Conservation (phyloP, 2,888 invertebrate species). For the Mamestra brassicae region DNA sequence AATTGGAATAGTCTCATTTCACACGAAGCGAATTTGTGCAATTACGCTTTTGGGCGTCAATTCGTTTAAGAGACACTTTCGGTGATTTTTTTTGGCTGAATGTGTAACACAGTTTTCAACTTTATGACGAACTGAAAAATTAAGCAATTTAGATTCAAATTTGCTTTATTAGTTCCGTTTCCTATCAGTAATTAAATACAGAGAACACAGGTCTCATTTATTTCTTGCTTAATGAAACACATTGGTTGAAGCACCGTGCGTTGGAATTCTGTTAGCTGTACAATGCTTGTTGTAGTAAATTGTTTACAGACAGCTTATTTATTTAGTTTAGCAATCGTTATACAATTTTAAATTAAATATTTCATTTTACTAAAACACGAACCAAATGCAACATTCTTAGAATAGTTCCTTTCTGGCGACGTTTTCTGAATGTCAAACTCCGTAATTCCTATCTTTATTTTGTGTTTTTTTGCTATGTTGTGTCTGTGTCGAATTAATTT, state of each 20-base stretch:
- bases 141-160: not conserved
- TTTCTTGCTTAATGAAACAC: conserved; percentile 56
- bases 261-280: conserved; percentile 33
- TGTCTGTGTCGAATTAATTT: too few relatives aligned
- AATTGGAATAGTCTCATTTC: conserved; percentile 64
- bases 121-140: not conserved
- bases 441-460: too few relatives aligned
- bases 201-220: conserved; percentile 27
- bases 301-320: conserved; percentile 17
- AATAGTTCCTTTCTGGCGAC: not conserved
- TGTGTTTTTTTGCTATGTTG: too few relatives aligned
- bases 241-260: conserved; percentile 42
- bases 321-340: conserved; percentile 15
- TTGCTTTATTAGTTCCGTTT: conserved; percentile 17
- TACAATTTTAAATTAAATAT: not conserved
- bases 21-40: conserved; percentile 50
- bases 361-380: too few relatives aligned
- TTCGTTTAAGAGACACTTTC: conserved; percentile 29
- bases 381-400: not conserved
- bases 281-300: conserved; percentile 31
- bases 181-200: conserved; percentile 46
- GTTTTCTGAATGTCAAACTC: too few relatives aligned
- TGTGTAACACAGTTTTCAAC: conserved; percentile 31
- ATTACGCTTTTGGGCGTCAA: conserved; percentile 47
- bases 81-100: not conserved